Evolutionary conservation across 2,113 vertebrate genomes (phyloP).

Genomic region (Lethenteron camtschaticum): DNA sequence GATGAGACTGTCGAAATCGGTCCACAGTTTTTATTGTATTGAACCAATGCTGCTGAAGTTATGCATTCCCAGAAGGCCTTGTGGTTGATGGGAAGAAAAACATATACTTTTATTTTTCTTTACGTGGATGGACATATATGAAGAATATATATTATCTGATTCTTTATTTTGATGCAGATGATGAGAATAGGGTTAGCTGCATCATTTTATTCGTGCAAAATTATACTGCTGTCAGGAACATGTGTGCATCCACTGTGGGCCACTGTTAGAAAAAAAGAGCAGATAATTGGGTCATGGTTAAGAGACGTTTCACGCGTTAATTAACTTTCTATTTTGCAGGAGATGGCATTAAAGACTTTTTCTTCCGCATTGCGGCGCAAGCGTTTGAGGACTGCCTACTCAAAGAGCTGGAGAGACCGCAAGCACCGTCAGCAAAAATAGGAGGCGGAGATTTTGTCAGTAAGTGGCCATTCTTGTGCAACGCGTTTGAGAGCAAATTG

Average conservation of each 20-base stretch:
- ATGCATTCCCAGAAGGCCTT: too few species aligned
- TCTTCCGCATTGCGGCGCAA: slow-evolving; percentile 68
- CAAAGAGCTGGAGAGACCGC: slow-evolving; percentile 62
- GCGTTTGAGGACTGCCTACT: slow-evolving; percentile 67
- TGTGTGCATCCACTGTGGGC: not conserved
- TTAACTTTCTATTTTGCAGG: slow-evolving; percentile 19
- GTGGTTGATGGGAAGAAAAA: too few species aligned
- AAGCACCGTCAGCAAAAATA: slow-evolving; percentile 27
- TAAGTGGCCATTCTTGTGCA: slow-evolving; percentile 27
- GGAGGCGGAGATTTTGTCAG: slow-evolving; percentile 55
- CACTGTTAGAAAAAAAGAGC: not conserved
- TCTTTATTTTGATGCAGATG: not conserved
- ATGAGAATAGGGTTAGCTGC: not conserved
- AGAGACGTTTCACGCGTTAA: not conserved
- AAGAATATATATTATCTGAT: not conserved
- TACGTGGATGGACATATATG: too few species aligned
- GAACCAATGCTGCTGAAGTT: too few species aligned
- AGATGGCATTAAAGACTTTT: slow-evolving; percentile 67
- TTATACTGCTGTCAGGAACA: not conserved
- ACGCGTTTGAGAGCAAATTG: too few species aligned
- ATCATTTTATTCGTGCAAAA: too few species aligned
- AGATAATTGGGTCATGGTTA: too few species aligned
- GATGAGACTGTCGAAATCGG: too few species aligned
- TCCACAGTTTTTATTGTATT: too few species aligned
- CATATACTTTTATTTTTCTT: too few species aligned